Evolutionary conservation across 1,140 invertebrate species (phyloP).

Genomic region (Microplitis demolitor): DNA sequence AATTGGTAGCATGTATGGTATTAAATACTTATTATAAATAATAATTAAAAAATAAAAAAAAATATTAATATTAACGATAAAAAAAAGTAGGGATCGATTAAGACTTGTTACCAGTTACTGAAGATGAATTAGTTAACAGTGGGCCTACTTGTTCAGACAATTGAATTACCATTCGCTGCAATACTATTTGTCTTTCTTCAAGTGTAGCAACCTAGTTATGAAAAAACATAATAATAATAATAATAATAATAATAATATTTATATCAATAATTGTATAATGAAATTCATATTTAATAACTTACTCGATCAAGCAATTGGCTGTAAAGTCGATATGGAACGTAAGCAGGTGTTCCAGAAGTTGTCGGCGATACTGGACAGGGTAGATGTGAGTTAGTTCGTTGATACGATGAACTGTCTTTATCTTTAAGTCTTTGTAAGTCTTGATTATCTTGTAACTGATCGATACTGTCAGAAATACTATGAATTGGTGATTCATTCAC

Average conservation of each 20-base stretch:
- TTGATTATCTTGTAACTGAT: constrained; percentile 42
- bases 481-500: constrained; percentile 34
- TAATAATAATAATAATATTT: constrained; percentile 5
- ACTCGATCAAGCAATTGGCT: constrained; percentile 56
- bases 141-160: constrained; percentile 46
- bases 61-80: background rate
- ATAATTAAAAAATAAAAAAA: background rate
- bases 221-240: constrained; percentile 1
- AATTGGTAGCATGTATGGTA: no score
- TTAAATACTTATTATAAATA: no score
- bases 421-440: constrained; percentile 31
- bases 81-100: background rate
- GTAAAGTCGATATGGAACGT: constrained; percentile 56
- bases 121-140: constrained; percentile 38
- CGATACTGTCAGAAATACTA: constrained; percentile 33
- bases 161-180: constrained; percentile 52
- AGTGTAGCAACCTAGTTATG: constrained; percentile 45
- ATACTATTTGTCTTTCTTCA: constrained; percentile 51
- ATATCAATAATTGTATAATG: constrained; percentile 14
- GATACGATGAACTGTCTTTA: constrained; percentile 25
- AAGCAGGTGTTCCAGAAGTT: constrained; percentile 39
- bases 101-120: background rate
- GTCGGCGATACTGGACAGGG: constrained; percentile 34
- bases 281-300: constrained; percentile 7
- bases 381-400: constrained; percentile 30